Conservation (phyloP, 2,888 invertebrate genomes). For the Pelosia muscerda region DNA sequence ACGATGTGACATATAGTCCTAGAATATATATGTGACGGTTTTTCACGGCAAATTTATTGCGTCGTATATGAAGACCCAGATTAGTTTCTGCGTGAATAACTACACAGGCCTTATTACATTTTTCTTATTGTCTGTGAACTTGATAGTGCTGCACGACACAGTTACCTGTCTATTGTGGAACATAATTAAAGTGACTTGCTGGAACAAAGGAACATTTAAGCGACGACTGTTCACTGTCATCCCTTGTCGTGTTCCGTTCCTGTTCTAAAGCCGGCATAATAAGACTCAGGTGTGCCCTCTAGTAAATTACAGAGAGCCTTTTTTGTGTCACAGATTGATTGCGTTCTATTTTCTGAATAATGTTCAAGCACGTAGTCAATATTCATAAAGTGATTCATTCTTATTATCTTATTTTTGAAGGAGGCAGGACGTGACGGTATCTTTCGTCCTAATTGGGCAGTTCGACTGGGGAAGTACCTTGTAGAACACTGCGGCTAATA, state of each 20-base stretch:
- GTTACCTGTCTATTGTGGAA: conserved; percentile 30
- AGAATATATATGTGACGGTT: too few relatives aligned
- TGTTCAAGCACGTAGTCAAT: neutral
- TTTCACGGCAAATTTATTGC: too few relatives aligned
- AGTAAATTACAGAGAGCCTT: conserved; percentile 3
- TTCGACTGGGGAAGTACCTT: too few relatives aligned
- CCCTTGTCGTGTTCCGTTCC: neutral
- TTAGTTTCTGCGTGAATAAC: too few relatives aligned
- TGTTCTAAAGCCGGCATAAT: neutral
- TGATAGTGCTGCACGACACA: conserved; percentile 13
- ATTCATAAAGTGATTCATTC: neutral
- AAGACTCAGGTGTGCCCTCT: conserved; percentile 3
- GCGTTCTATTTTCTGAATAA: neutral
- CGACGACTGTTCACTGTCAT: conserved; percentile 12
- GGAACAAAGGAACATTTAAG: conserved; percentile 14
- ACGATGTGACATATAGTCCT: too few relatives aligned
- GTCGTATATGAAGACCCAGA: too few relatives aligned
- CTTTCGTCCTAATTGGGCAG: too few relatives aligned
- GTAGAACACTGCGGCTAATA: too few relatives aligned
- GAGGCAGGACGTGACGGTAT: too few relatives aligned
- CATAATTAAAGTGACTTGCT: conserved; percentile 34
- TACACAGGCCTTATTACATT: neutral
- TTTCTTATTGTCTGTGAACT: neutral
- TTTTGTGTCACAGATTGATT: conserved; percentile 11
- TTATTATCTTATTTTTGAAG: too few relatives aligned